These are phyloP conservation scores for Cephalopholis sonnerati DNA, from an alignment of 2,113 vertebrate species.

Conservation along the genomic window DNA sequence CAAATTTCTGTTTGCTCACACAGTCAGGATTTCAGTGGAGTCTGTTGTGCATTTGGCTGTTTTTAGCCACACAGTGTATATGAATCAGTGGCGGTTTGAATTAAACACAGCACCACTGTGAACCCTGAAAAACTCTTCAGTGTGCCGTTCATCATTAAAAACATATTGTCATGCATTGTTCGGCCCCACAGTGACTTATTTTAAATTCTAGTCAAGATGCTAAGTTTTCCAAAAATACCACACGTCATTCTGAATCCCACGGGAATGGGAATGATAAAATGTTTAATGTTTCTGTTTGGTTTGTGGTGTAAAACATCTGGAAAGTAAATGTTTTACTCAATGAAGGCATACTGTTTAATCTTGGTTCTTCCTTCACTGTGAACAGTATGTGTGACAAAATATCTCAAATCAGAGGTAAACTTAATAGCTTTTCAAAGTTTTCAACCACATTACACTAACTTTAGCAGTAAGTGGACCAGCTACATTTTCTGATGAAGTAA, in stretches of 20 bases:
- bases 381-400: not conserved
- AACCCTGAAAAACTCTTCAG: not conserved
- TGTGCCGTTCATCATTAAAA: not conserved
- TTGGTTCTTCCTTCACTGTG: not conserved
- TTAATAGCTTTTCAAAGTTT: not conserved
- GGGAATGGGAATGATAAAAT: not conserved
- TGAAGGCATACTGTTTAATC: not conserved
- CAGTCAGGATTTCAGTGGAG: conserved; percentile 5
- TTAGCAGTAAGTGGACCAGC: not conserved
- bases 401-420: not conserved
- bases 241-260: not conserved
- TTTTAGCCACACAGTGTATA: not conserved
- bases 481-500: not conserved
- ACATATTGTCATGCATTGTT: not conserved
- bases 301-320: not conserved
- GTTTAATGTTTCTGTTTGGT: not conserved
- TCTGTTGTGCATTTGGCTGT: not conserved
- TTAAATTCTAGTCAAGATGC: not conserved
- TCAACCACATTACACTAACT: not conserved
- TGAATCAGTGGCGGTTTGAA: conserved; percentile 4
- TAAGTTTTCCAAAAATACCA: not conserved
- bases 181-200: not conserved
- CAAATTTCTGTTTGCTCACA: not conserved
- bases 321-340: not conserved
- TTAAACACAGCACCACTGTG: not conserved